These are phyloP conservation scores for Spheniscus mendiculus DNA, from an alignment of 2,113 vertebrate genomes.

Conservation along the genomic window DNA sequence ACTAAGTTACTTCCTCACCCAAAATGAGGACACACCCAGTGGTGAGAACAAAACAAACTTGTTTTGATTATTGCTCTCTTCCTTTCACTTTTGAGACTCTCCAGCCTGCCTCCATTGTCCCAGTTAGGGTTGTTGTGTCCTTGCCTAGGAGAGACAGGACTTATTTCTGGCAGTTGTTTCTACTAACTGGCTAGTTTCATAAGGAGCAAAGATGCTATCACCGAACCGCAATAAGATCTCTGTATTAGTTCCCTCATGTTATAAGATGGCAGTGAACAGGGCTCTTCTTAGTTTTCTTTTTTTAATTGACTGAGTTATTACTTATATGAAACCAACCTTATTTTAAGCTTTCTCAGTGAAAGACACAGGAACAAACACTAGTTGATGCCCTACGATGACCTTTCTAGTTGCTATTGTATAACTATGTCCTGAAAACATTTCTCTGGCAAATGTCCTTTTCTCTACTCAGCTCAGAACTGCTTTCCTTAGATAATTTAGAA, in stretches of 20 bases:
- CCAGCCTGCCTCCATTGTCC: background rate
- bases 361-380: background rate
- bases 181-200: background rate
- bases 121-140: background rate
- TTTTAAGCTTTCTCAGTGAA: slow-evolving; percentile 17
- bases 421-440: background rate
- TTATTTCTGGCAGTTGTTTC: slow-evolving; percentile 32
- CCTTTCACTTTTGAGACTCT: slow-evolving; percentile 49
- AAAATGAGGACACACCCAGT: slow-evolving; percentile 21
- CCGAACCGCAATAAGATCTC: background rate
- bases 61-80: slow-evolving; percentile 37
- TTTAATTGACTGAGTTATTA: slow-evolving; percentile 30
- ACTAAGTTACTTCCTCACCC: slow-evolving; percentile 39
- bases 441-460: slow-evolving; percentile 12
- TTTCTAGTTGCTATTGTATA: slow-evolving; percentile 19
- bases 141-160: background rate
- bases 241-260: background rate
- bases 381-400: background rate
- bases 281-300: slow-evolving; percentile 2
- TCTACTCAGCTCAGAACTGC: background rate
- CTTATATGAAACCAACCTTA: background rate
- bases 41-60: slow-evolving; percentile 53
- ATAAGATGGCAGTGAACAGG: background rate
- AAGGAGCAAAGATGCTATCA: slow-evolving; percentile 29
- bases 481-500: background rate